phyloP scores from a whole-genome alignment of 1,140 invertebrate species.

The Heliconius hewitsoni region DNA sequence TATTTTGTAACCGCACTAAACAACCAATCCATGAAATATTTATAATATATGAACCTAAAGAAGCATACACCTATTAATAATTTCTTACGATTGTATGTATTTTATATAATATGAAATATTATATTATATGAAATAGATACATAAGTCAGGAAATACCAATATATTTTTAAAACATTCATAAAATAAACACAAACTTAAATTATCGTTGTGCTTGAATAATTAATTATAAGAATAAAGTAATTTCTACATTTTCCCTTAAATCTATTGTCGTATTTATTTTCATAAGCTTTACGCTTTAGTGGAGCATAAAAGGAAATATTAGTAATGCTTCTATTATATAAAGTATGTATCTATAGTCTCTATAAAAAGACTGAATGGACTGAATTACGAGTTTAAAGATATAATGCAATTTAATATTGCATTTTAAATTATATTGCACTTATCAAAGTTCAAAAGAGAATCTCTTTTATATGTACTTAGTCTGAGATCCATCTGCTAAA shows the following conservation, averaged over 20 bases:
- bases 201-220: too few relatives aligned
- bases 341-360: not conserved
- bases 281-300: slow-evolving; percentile 13
- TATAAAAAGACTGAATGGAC: not conserved
- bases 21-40: too few relatives aligned
- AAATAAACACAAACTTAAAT: not conserved
- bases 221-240: not conserved
- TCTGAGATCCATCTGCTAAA: not conserved
- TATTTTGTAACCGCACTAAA: too few relatives aligned
- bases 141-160: too few relatives aligned
- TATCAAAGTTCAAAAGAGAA: slow-evolving; percentile 1
- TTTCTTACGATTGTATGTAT: too few relatives aligned
- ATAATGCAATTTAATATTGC: not conserved
- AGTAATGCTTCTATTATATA: slow-evolving; percentile 5
- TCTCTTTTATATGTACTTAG: not conserved
- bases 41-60: too few relatives aligned
- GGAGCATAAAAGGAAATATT: slow-evolving; percentile 14
- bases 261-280: slow-evolving; percentile 6
- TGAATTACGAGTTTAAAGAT: not conserved
- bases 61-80: too few relatives aligned
- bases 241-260: slow-evolving; percentile 14
- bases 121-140: too few relatives aligned
- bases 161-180: too few relatives aligned
- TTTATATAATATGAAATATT: too few relatives aligned
- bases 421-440: not conserved